Evolutionary conservation across 2,113 vertebrate genomes (phyloP).

Genomic region (Poecilia latipinna): DNA sequence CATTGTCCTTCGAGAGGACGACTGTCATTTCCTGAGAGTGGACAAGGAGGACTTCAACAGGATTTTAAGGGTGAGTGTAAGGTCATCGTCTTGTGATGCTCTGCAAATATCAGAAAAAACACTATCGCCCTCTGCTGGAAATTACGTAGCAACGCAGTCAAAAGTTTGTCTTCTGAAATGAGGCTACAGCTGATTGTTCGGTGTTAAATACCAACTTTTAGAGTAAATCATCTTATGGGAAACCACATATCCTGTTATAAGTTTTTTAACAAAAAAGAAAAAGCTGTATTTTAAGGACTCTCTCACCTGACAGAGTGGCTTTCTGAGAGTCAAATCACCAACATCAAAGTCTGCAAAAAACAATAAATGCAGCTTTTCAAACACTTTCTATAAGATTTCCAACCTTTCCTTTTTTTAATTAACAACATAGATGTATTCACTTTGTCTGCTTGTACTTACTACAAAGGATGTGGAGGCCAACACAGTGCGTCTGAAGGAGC

Average conservation of each 20-base stretch:
- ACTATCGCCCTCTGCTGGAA: conserved; percentile 70
- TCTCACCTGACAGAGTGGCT: neutral
- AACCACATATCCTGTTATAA: too few relatives aligned
- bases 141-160: conserved; percentile 37
- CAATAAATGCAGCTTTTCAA: neutral
- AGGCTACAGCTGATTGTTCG: neutral
- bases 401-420: neutral
- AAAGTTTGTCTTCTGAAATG: neutral
- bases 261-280: neutral
- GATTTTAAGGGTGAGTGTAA: conserved; percentile 89
- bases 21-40: conserved; percentile 97
- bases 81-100: neutral
- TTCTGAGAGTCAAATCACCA: neutral
- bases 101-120: neutral
- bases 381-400: neutral
- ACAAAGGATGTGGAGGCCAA: conserved; percentile 96
- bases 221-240: conserved; percentile 3
- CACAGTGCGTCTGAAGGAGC: conserved; percentile 98
- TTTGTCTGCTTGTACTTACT: conserved; percentile 56
- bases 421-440: neutral
- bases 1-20: conserved; percentile 95
- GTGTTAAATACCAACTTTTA: conserved; percentile 7
- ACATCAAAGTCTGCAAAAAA: neutral
- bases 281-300: neutral
- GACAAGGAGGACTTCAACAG: conserved; percentile 99